Percentiles rank a stretch among this genome's conserved stretches.
These are phyloP conservation scores for Ceyx melanurus DNA, from an alignment of 2,113 vertebrate species.

Conservation along the genomic window DNA sequence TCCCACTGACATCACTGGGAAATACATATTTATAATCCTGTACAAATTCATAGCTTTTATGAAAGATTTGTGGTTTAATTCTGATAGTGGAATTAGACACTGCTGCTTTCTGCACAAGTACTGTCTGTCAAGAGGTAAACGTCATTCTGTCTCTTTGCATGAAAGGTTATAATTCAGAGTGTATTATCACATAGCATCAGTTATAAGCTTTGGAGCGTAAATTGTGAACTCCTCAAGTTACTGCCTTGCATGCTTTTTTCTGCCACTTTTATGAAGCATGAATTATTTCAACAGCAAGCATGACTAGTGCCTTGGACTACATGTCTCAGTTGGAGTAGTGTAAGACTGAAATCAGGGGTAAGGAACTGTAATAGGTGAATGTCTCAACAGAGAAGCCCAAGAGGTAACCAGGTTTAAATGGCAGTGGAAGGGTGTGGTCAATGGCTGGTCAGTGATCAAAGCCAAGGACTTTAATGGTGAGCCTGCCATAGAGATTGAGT, in stretches of 20 bases:
- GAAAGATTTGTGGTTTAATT: neutral
- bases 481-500: neutral
- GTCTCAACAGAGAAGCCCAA: neutral
- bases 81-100: neutral
- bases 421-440: neutral
- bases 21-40: neutral
- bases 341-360: neutral
- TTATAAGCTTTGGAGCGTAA: neutral
- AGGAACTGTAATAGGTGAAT: neutral
- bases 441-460: neutral
- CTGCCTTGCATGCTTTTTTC: neutral
- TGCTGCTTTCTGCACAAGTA: neutral
- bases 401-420: neutral
- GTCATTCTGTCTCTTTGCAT: neutral
- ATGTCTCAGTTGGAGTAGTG: neutral
- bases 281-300: neutral
- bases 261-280: neutral
- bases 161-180: neutral
- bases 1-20: neutral
- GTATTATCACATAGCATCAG: neutral
- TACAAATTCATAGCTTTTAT: neutral
- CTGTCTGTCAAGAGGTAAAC: neutral
- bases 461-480: neutral
- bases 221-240: neutral
- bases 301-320: too few species aligned